Conservation (phyloP, 2,113 vertebrate genomes). For the Atractosteus spatula region DNA sequence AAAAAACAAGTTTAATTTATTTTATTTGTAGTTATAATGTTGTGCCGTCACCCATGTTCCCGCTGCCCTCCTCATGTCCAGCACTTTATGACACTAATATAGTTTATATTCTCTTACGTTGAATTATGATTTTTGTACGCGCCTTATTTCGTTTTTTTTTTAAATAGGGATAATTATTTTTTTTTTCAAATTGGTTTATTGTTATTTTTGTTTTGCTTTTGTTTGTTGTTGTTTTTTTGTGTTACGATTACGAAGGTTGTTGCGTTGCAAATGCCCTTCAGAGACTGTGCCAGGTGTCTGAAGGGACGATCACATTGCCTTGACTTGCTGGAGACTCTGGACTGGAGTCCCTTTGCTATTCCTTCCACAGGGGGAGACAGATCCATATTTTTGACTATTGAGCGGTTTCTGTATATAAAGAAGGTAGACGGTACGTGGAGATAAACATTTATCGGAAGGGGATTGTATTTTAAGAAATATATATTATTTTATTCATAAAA, state of each 20-base stretch:
- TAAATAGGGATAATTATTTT: slow-evolving; percentile 17
- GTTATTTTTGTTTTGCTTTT: slow-evolving; percentile 59
- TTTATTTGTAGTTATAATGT: slow-evolving; percentile 27
- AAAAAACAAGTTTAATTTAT: slow-evolving; percentile 47
- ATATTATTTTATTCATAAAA: slow-evolving; percentile 98
- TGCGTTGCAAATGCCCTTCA: slow-evolving; percentile 77
- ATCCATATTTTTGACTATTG: slow-evolving; percentile 95
- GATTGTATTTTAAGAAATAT: slow-evolving; percentile 93
- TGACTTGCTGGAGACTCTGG: slow-evolving; percentile 88
- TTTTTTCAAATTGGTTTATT: slow-evolving; percentile 41
- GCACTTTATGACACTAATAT: slow-evolving; percentile 34
- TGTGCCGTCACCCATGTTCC: slow-evolving; percentile 28
- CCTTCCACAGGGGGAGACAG: slow-evolving; percentile 91
- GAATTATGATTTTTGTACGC: slow-evolving; percentile 20
- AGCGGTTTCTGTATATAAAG: slow-evolving; percentile 94
- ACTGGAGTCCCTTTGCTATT: slow-evolving; percentile 84
- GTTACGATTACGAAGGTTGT: slow-evolving; percentile 75
- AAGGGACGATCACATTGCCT: slow-evolving; percentile 91
- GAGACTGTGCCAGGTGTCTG: slow-evolving; percentile 69
- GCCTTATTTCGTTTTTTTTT: slow-evolving; percentile 48
- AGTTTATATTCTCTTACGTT: slow-evolving; percentile 29
- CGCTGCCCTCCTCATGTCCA: slow-evolving; percentile 29
- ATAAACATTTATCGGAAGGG: slow-evolving; percentile 89
- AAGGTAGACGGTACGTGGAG: slow-evolving; percentile 84
- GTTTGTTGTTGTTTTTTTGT: slow-evolving; percentile 61